These are phyloP conservation scores for Trypoxylus dichotomus DNA, from an alignment of 1,140 invertebrate species.

Conservation along the genomic window DNA sequence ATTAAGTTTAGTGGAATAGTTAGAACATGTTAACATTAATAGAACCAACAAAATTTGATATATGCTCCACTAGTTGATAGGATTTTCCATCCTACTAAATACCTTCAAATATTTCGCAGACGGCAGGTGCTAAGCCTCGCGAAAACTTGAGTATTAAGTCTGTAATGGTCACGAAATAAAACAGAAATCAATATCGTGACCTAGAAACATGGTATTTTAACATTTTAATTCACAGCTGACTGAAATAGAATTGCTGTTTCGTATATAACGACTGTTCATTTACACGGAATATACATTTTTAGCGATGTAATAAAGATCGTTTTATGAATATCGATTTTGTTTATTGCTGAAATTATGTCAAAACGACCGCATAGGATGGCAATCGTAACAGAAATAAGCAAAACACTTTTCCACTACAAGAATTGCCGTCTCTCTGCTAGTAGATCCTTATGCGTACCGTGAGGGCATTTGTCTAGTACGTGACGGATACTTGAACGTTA, in stretches of 20 bases:
- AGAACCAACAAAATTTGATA: no score
- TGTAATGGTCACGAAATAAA: background rate
- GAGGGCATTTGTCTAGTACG: no score
- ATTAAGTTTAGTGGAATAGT: no score
- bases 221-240: constrained; percentile 17
- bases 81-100: background rate
- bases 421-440: background rate
- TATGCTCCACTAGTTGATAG: background rate
- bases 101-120: background rate
- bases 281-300: constrained; percentile 18
- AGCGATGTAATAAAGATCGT: background rate
- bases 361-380: background rate
- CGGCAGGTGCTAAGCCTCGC: background rate
- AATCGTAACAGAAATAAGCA: background rate
- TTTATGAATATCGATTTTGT: background rate
- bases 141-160: constrained; percentile 11
- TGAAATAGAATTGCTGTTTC: background rate
- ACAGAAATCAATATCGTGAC: constrained; percentile 14
- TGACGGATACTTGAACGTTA: background rate
- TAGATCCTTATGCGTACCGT: background rate
- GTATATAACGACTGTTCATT: background rate
- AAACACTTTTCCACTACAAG: background rate
- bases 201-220: constrained; percentile 20
- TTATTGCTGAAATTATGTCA: background rate
- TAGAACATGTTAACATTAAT: no score